phyloP scores from a whole-genome alignment of 2,888 invertebrate genomes.

The Tipula vernalis region DNA sequence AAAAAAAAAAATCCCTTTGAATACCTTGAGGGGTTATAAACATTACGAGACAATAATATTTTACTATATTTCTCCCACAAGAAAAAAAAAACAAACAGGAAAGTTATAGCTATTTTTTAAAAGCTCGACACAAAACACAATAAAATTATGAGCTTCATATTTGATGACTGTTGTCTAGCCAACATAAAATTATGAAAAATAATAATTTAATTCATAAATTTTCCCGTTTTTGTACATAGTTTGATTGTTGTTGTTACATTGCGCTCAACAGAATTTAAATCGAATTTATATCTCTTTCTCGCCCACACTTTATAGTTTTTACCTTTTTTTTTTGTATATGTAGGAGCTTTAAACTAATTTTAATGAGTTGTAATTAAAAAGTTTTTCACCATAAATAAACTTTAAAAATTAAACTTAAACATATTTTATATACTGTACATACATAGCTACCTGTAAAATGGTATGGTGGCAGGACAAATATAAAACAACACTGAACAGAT shows the following conservation, averaged over 20 bases:
- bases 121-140: neutral
- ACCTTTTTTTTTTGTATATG: neutral
- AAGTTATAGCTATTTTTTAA: neutral
- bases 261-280: neutral
- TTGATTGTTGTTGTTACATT: neutral
- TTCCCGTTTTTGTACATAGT: neutral
- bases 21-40: neutral
- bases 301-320: neutral
- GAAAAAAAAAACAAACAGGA: neutral
- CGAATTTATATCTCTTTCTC: neutral
- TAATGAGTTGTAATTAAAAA: neutral
- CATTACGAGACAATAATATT: neutral
- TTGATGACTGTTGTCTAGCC: neutral
- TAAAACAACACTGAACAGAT: neutral
- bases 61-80: neutral
- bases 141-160: neutral
- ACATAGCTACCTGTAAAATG: too few relatives aligned
- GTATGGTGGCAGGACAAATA: neutral
- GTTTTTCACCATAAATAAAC: neutral
- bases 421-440: neutral
- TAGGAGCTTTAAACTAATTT: neutral
- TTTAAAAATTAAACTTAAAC: neutral
- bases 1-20: too few relatives aligned
- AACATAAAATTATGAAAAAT: neutral
- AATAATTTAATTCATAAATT: constrained; percentile 1